Conservation (phyloP, 1,140 invertebrate species). For the Heliconius eleuchia region DNA sequence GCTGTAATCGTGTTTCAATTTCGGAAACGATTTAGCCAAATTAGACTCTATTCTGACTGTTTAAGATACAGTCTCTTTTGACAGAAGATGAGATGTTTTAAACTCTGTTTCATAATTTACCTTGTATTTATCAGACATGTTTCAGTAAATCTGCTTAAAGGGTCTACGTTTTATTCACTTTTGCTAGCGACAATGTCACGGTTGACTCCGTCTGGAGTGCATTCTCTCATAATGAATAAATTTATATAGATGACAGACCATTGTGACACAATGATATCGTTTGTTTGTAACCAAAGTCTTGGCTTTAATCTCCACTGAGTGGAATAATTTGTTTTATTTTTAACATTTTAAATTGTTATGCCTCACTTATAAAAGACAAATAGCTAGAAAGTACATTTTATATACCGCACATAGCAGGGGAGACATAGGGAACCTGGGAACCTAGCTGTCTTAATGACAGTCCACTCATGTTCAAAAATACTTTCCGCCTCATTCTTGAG, state of each 20-base stretch:
- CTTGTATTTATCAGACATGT: constrained; percentile 30
- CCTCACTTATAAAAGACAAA: too few species aligned
- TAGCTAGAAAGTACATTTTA: too few species aligned
- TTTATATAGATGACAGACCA: neutral
- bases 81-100: neutral
- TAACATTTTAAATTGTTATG: too few species aligned
- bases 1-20: constrained; percentile 30
- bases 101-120: constrained; percentile 32
- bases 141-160: constrained; percentile 30
- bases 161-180: constrained; percentile 18
- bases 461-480: too few species aligned
- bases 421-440: too few species aligned
- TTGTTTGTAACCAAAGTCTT: too few species aligned
- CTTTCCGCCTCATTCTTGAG: too few species aligned
- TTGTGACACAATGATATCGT: too few species aligned
- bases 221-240: neutral
- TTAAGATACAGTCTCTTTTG: neutral
- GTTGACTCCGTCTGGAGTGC: neutral
- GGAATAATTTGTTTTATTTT: too few species aligned
- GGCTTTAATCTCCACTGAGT: too few species aligned
- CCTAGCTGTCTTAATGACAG: too few species aligned
- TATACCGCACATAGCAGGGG: too few species aligned
- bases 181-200: neutral
- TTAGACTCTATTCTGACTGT: neutral
- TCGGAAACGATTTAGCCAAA: neutral